A percentile compares a stretch with the other conserved stretches of the same genome.
Conservation (phyloP, 2,113 vertebrate genomes). For the Diadophis punctatus region DNA sequence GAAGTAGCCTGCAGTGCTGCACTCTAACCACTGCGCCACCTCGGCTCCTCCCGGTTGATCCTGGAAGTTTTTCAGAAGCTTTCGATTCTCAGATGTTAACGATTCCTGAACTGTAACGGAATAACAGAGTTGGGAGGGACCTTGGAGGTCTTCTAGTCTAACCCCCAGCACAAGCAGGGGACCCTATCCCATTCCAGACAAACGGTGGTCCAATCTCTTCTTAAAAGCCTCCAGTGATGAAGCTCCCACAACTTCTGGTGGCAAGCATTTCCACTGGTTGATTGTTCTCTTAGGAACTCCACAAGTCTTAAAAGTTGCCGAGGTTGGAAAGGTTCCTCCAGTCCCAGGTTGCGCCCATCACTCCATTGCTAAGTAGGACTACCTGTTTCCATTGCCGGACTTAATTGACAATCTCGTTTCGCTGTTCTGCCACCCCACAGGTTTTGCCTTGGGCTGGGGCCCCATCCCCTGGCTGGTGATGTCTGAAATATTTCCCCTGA, state of each 20-base stretch:
- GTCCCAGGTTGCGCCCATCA: neutral
- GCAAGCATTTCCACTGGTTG: no score
- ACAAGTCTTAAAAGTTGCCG: no score
- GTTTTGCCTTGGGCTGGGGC: conserved; percentile 86
- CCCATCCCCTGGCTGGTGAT: conserved; percentile 86
- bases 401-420: neutral
- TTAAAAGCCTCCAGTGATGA: no score
- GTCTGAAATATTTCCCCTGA: conserved; percentile 85
- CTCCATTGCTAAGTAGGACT: neutral
- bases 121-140: no score
- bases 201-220: neutral
- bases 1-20: no score
- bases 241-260: no score
- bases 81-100: neutral
- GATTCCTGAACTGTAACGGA: neutral
- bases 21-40: no score
- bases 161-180: no score
- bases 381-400: neutral
- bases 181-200: neutral
- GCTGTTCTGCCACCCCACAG: conserved; percentile 56
- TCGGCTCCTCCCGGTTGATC: no score
- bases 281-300: no score
- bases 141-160: no score
- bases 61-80: neutral
- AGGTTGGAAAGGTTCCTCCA: neutral